Percentiles rank a stretch among this genome's conserved stretches.
Evolutionary conservation across 2,888 invertebrate species (phyloP).

Genomic region (Hermaeophaga mercurialis): DNA sequence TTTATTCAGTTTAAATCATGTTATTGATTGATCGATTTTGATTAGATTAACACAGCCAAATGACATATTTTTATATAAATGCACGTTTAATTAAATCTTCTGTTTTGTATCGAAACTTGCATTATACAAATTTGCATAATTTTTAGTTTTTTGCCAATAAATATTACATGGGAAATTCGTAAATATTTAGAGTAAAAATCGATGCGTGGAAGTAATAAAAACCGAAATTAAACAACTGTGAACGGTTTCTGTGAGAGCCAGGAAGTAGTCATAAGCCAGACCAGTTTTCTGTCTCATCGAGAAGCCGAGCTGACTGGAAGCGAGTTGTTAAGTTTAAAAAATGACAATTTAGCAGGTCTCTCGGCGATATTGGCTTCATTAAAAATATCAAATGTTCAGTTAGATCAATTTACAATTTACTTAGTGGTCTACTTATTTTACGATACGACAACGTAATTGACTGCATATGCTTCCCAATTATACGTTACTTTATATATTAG

Average conservation of each 20-base stretch:
- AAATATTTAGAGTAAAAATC: too few relatives aligned
- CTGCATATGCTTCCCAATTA: background rate
- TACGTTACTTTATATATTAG: too few relatives aligned
- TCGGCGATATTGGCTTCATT: background rate
- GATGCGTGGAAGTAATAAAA: too few relatives aligned
- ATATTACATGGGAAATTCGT: too few relatives aligned
- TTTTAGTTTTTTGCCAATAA: too few relatives aligned
- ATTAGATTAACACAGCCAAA: too few relatives aligned
- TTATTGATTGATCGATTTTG: too few relatives aligned
- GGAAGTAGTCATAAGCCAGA: slow-evolving; percentile 3
- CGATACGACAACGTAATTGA: background rate
- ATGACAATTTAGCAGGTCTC: slow-evolving; percentile 3
- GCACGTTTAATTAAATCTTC: too few relatives aligned
- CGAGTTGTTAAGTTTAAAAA: background rate
- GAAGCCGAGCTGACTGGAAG: background rate
- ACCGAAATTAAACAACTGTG: background rate
- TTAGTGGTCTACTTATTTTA: slow-evolving; percentile 13
- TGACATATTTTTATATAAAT: too few relatives aligned
- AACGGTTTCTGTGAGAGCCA: slow-evolving; percentile 3
- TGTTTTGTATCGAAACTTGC: too few relatives aligned
- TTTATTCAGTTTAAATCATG: too few relatives aligned
- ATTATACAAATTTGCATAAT: too few relatives aligned
- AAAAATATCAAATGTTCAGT: slow-evolving; percentile 10
- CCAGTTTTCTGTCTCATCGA: slow-evolving; percentile 6
- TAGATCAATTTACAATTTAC: slow-evolving; percentile 15